phyloP scores from a whole-genome alignment of 2,888 invertebrate genomes.

The Eupeodes latifasciatus region DNA sequence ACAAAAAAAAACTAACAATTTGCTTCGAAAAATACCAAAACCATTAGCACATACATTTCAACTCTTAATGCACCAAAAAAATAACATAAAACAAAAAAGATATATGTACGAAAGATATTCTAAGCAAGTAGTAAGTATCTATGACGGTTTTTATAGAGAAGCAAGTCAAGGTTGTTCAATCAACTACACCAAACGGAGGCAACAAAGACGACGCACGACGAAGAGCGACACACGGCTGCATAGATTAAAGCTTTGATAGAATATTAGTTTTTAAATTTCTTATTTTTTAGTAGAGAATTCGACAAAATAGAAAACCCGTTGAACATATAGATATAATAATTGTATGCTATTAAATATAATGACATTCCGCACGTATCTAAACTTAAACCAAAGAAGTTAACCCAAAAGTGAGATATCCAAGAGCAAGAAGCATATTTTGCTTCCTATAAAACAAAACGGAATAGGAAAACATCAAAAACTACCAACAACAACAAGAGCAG shows the following conservation, averaged over 20 bases:
- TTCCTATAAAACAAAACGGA: conserved; percentile 62
- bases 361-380: conserved; percentile 49
- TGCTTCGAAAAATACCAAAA: background rate
- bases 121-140: conserved; percentile 26
- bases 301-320: background rate
- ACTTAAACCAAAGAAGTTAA: background rate
- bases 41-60: conserved; percentile 9
- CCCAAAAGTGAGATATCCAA: conserved; percentile 27
- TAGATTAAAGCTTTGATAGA: conserved; percentile 37
- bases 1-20: background rate
- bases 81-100: background rate
- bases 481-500: background rate
- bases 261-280: background rate
- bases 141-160: conserved; percentile 28
- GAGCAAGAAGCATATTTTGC: conserved; percentile 30
- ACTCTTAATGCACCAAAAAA: conserved; percentile 15
- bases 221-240: conserved; percentile 25
- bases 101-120: conserved; percentile 2
- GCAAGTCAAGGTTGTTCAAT: conserved; percentile 59
- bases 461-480: conserved; percentile 4
- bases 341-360: background rate
- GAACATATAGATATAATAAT: background rate
- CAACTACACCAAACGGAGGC: background rate
- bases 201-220: background rate
- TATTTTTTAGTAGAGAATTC: background rate